phyloP scores from a whole-genome alignment of 2,113 vertebrate genomes.

The Oceanites oceanicus region DNA sequence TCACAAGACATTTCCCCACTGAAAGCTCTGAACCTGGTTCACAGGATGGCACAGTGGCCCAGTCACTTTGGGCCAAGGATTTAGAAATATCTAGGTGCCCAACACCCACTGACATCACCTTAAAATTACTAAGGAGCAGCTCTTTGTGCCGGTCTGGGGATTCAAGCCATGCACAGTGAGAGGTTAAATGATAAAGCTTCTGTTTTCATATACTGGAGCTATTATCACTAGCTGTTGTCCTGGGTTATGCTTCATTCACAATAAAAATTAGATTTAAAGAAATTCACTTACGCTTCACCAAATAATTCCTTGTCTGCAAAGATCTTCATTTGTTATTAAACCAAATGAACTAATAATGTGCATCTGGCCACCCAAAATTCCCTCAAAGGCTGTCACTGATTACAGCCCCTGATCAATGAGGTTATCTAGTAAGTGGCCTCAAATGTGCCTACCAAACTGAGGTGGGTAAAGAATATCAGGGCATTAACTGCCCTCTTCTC shows the following conservation, averaged over 20 bases:
- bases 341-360: not conserved
- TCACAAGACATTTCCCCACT: not conserved
- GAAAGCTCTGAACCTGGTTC: not conserved
- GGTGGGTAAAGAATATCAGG: not conserved
- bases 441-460: not conserved
- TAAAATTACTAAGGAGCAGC: not conserved
- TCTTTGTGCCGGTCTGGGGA: not conserved
- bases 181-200: not conserved
- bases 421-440: not conserved
- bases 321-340: not conserved
- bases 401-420: not conserved
- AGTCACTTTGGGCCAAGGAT: not conserved
- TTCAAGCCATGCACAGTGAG: not conserved
- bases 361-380: not conserved
- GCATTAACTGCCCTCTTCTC: not conserved
- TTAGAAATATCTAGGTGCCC: not conserved
- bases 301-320: not conserved
- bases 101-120: not conserved
- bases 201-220: not conserved
- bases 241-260: not conserved
- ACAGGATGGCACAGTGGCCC: not conserved
- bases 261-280: not conserved
- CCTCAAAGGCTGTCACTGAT: not conserved
- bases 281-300: not conserved
- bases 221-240: not conserved